phyloP scores from a whole-genome alignment of 2,797 vertebrate species.

The Melanotaenia trifasciata region DNA sequence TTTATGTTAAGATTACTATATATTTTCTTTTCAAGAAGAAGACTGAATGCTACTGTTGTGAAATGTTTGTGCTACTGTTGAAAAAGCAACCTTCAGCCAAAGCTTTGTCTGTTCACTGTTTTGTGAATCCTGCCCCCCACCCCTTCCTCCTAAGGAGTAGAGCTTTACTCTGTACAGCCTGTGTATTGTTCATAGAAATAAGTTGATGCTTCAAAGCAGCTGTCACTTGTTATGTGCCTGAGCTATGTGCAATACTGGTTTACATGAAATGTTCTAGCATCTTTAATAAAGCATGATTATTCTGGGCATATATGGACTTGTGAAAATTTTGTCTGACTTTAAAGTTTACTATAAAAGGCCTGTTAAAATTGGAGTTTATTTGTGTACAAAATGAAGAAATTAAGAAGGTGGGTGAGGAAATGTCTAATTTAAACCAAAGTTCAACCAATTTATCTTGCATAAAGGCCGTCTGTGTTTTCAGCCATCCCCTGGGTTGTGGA shows the following conservation, averaged over 20 bases:
- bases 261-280: conserved; percentile 79
- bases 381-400: no score
- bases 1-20: conserved; percentile 43
- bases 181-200: conserved; percentile 73
- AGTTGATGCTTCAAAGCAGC: conserved; percentile 69
- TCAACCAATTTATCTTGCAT: conserved; percentile 32
- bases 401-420: neutral
- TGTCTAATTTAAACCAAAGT: conserved; percentile 1
- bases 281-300: conserved; percentile 88
- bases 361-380: neutral
- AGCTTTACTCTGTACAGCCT: conserved; percentile 75
- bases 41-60: conserved; percentile 53
- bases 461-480: conserved; percentile 62
- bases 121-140: conserved; percentile 48
- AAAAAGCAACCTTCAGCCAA: conserved; percentile 78
- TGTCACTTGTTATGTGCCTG: conserved; percentile 84
- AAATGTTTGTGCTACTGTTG: conserved; percentile 58
- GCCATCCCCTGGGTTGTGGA: conserved; percentile 43
- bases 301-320: conserved; percentile 28
- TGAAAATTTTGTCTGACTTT: neutral
- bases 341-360: no score
- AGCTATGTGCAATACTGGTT: conserved; percentile 85
- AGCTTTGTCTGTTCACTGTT: conserved; percentile 80
- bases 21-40: conserved; percentile 32
- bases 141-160: conserved; percentile 43